Base-by-base conservation (phyloP, 2,113 vertebrate species). In the Salvator merianae region DNA sequence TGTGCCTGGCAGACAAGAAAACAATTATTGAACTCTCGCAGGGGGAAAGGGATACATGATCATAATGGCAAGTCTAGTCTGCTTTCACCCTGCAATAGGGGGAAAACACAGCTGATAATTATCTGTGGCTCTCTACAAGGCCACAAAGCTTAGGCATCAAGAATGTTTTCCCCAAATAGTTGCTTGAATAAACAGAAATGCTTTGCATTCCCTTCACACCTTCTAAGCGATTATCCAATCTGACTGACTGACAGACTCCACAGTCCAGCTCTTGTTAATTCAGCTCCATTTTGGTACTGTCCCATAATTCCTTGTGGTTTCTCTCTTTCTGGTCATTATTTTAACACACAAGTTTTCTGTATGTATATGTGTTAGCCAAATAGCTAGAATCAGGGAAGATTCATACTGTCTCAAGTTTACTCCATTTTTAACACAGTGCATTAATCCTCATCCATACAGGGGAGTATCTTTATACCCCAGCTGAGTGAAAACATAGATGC, bases 1-100 rank as follows among this genome's bases (percentile, higher is more conserved):
- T 3, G 7, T 28, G 84, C 74, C 65, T 68, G 75, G 77, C 26
- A 89, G 86, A 88, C 70, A 79, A 73, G 79, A 84, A 89, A 90
- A 89, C 34, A 68, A 65, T 73, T 84, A 59, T 81, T 88, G 87
- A 66, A 43, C 26, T 53, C 79, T 90, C 28, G 84, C 87, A 73
- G 14, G 53, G 12, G 84, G 59, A 70, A 77, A 72, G 30, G 38
- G 74, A 78, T 55, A 16, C 18, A 30, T 53, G 32, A 81, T 84
- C 59, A 82, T 59, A 77, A 79, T 9, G 22, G 36, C 62, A 0
- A 0, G 50, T 74, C 32, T 55, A 59, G 83, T 47, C 32, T 72
- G 30, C 85, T 86, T 90, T 82, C 82, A 85, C n/a, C 76, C 81
- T 79, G 40, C 71, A 73, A 3, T 72, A 81, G 36, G 77, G 0